Base-by-base conservation (phyloP, 1,140 invertebrate species). In the Bombus confusus region DNA sequence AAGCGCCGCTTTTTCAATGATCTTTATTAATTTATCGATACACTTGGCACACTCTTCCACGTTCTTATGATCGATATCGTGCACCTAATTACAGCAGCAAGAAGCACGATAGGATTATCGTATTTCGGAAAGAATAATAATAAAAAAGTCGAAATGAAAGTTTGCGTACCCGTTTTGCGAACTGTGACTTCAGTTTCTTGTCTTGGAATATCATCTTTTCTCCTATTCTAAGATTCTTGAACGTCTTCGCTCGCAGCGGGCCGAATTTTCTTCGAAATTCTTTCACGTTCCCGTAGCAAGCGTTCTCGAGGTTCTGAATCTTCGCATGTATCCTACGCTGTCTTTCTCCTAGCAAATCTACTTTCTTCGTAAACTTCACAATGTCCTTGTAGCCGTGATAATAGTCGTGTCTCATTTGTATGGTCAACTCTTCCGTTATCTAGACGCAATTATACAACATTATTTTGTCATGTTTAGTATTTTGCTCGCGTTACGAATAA, bases 171-270 rank as follows among this genome's bases (percentile, higher is more conserved):
- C 80, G 85, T 74, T 86, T 89, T 3, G 37, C 72, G 47, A 92
- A 93, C 37, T 86, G 52, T 3, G 18, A 47, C 39, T 89, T 88
- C 2, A 92, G 79, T 47, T 37, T 83, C 57, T 89, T 91, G 2
- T 93, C 92, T n/a, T 87, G 39, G n/a, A 92, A 90, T 13, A 86
- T 57, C 81, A 93, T 90, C 75, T 88, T 92, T 28, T 93, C 92
- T 1, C 88, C 80, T 1, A 22, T 82, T 25, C 69, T 64, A 1
- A 92, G 74, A 68, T 93, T 93, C 3, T 83, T 68, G 41, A 92
- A 91, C 13, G 93, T 91, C 41, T 90, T 86, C 10, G 71, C 10
- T 39, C 92, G 74, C 41, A 93, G 41, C 10, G 83, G 85, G 3
- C 86, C 88, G 12, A 93, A 87, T 62, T 91, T 91, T 15, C 76